Base-by-base conservation (phyloP, 2,888 invertebrate species). In the Torymus auratus region DNA sequence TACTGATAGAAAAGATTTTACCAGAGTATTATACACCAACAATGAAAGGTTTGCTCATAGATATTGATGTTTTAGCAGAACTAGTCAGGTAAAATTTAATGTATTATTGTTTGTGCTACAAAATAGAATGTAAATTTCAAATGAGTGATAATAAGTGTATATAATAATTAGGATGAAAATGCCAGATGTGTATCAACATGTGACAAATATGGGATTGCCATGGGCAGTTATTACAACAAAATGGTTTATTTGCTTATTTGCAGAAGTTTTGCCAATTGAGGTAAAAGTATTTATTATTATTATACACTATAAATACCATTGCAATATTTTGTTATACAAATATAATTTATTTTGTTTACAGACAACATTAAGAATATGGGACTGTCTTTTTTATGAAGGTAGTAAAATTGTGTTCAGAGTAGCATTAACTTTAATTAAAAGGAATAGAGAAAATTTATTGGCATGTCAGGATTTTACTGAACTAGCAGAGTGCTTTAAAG, bases 301-400 rank as follows among this genome's bases (percentile, higher is more conserved):
- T n/a, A 69, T 55, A 11, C 17, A 61, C 15, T 71, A 77, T 52
- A 28, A 12, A 2, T 67, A 55, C 7, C 28, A 77, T 52, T 72
- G 28, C 1, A 23, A n/a, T 28, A 80, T 41, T 53, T 56, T 78
- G 55, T 14, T 50, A 61, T 68, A 4, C 56, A 72, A 41, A 72
- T 60, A 64, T 65, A 76, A 50, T 56, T 77, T 81, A 84, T 83
- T 85, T 81, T 41, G 7, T 0, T 89, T 89, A 52, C 90, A 94
- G 94, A 98, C 98, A 10, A 97, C 98, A 61, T 92, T 98, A 23
- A 93, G 98, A 87, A 96, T 98, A 91, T 98, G 98, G 98, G 98
- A 99, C 91, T 97, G 98, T 88, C 92, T 98, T 81, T 98, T 99
- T 92, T 95, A 96, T 86, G 98, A 99, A 91, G 98, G 98, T 62